phyloP scores from a whole-genome alignment of 2,888 invertebrate genomes.

The Ferdinandea cuprea region DNA sequence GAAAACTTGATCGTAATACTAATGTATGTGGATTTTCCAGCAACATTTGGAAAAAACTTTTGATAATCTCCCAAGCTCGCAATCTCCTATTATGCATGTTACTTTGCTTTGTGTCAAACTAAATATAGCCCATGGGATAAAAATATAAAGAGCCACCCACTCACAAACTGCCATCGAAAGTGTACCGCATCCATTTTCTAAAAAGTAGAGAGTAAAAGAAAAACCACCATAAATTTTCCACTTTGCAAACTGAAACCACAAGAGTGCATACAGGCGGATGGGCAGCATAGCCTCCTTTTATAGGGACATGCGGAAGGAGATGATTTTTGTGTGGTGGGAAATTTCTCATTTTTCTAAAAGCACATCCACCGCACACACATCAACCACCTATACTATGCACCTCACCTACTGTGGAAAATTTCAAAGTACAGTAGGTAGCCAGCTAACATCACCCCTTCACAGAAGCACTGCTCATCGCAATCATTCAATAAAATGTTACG shows the following conservation, averaged over 20 bases:
- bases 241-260: slow-evolving; percentile 44
- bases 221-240: slow-evolving; percentile 33
- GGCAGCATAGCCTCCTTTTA: background rate
- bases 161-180: background rate
- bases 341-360: slow-evolving; percentile 70
- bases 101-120: background rate
- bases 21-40: too few relatives aligned
- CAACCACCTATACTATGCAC: slow-evolving; percentile 21
- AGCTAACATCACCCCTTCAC: too few relatives aligned
- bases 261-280: background rate
- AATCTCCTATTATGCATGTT: too few relatives aligned
- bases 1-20: too few relatives aligned
- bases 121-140: slow-evolving; percentile 11
- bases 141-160: background rate
- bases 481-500: slow-evolving; percentile 60
- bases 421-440: background rate
- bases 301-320: background rate
- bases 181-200: slow-evolving; percentile 58
- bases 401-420: background rate
- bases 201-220: slow-evolving; percentile 28
- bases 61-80: too few relatives aligned
- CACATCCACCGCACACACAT: slow-evolving; percentile 44
- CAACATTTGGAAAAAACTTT: too few relatives aligned
- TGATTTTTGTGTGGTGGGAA: slow-evolving; percentile 44
- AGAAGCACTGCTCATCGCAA: slow-evolving; percentile 9